Base-by-base conservation (phyloP, 2,888 invertebrate genomes). In the Romanomermis culicivorax region DNA sequence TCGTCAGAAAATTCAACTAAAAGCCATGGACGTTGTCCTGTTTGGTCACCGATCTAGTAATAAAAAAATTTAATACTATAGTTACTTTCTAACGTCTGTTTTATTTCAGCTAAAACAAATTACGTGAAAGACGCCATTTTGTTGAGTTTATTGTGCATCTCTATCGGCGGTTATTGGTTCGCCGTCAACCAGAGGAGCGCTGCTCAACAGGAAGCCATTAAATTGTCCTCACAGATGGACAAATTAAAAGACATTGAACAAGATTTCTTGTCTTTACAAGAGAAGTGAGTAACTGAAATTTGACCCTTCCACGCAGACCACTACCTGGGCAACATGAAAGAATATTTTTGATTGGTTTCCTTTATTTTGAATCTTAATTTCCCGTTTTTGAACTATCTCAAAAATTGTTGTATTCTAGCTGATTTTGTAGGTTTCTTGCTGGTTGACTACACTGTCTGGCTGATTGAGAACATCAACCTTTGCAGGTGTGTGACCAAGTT, bases 21-120 rank as follows among this genome's bases (percentile, higher is more conserved):
- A 97, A 73, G 95, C 97, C 20, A 91, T 93, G 85, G 97, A 97
- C 72, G 85, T 91, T 52, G 95, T 97, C 25, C 77, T 97, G 30
- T 97, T 97, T 73, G 97, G 97, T 51, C 86, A 89, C 57, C 89
- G 93, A 27, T 88, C 89, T 80, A 85, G 89, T 88, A 78, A 69
- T 70, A n/a, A n/a, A n/a, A n/a, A n/a, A n/a, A n/a, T n/a, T n/a
- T n/a, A n/a, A n/a, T n/a, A n/a, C n/a, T n/a, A n/a, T n/a, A n/a
- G n/a, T n/a, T n/a, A n/a, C n/a, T n/a, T n/a, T n/a, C n/a, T n/a
- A n/a, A n/a, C n/a, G 61, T 20, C 27, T 24, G 26, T 36, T 24
- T 58, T 56, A 57, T 65, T 62, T 58, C 70, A 82, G 82, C 80
- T 75, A 78, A 80, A 63, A 82, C 81, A 57, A 80, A 78, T 68